phyloP scores from a whole-genome alignment of 30 jellyfish, hydroid and myxozoan genomes.

The Turritopsis dohrnii region DNA sequence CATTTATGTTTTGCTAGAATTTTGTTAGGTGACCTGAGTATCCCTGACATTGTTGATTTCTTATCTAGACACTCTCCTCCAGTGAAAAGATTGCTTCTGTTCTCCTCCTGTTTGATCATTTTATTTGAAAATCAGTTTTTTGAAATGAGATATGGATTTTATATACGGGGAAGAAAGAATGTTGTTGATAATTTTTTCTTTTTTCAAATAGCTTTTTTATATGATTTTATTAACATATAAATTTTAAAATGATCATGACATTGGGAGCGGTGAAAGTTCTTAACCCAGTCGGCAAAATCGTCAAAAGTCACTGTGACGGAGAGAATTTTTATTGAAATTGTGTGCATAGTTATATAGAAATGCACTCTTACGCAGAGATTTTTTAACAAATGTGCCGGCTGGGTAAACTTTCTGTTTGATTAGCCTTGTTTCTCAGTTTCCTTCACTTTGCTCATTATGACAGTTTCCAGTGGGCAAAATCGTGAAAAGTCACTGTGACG shows the following conservation, averaged over 20 bases:
- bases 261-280: neutral
- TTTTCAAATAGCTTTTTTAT: neutral
- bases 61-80: neutral
- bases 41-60: neutral
- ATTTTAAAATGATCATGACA: neutral
- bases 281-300: neutral
- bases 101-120: neutral
- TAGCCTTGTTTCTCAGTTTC: neutral
- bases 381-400: neutral
- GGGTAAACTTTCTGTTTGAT: neutral
- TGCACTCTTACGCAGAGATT: neutral
- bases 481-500: too few species aligned
- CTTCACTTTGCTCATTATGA: neutral
- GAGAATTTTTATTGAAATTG: neutral
- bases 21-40: too few species aligned
- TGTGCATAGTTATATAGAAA: neutral
- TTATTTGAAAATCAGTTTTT: neutral
- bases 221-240: neutral
- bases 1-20: too few species aligned
- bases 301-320: neutral
- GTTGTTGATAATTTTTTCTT: neutral
- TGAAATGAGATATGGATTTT: neutral
- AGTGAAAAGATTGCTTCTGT: neutral
- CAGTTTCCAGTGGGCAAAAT: too few species aligned
- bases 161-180: neutral